Conservation (phyloP, 2,888 invertebrate genomes). For the Sicus ferrugineus region DNA sequence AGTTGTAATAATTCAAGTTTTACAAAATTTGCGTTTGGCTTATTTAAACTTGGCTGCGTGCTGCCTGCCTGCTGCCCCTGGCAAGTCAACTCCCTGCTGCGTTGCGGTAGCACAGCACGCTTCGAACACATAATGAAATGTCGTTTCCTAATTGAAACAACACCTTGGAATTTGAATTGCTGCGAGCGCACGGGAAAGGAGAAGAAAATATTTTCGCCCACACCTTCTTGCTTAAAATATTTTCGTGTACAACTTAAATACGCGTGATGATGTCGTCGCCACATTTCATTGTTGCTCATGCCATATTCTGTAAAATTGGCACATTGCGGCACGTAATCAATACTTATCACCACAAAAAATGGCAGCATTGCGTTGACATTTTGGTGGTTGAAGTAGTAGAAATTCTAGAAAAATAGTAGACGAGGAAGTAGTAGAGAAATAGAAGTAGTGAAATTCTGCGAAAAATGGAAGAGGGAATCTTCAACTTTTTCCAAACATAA, state of each 20-base stretch:
- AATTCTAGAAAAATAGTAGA: background rate
- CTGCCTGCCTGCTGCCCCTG: background rate
- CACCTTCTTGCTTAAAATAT: background rate
- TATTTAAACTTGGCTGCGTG: background rate
- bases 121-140: constrained; percentile 2
- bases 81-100: too few relatives aligned
- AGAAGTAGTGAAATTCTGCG: background rate
- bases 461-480: background rate
- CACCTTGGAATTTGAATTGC: background rate
- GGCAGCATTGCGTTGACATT: background rate
- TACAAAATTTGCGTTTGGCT: constrained; percentile 2
- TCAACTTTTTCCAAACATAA: too few relatives aligned
- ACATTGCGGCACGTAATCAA: background rate
- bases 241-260: background rate
- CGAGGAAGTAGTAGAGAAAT: background rate
- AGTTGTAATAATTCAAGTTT: constrained; percentile 22
- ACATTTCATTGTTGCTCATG: background rate
- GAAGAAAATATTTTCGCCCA: background rate
- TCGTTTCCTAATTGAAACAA: constrained; percentile 15
- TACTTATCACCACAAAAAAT: background rate
- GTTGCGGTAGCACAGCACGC: too few relatives aligned
- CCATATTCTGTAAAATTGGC: background rate
- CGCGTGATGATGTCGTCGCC: background rate
- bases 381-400: background rate
- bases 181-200: background rate